A percentile compares a stretch with the other conserved stretches of the same genome.
These are phyloP conservation scores for Bellardia bayeri DNA, from an alignment of 2,888 invertebrate genomes.

Conservation along the genomic window DNA sequence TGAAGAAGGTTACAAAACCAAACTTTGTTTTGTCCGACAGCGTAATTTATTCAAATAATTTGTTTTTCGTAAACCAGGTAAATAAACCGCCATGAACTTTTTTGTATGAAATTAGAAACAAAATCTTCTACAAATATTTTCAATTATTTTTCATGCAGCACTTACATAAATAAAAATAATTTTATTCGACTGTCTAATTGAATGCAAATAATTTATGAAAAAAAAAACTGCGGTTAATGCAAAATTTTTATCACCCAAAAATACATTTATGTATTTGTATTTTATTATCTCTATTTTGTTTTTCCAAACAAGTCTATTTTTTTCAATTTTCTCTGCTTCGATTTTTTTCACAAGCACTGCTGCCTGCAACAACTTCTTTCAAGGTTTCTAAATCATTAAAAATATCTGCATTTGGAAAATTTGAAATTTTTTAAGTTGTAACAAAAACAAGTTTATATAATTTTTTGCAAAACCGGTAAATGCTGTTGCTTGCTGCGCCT, in stretches of 20 bases:
- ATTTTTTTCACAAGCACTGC: background rate
- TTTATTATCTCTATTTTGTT: background rate
- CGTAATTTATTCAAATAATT: too few species aligned
- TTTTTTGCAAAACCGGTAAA: too few species aligned
- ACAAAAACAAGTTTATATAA: too few species aligned
- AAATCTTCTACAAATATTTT: constrained; percentile 6
- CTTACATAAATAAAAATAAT: too few species aligned
- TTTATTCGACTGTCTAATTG: background rate
- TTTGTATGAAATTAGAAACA: constrained; percentile 6
- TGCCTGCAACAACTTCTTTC: constrained; percentile 27
- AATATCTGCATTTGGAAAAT: constrained; percentile 1
- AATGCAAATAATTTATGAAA: background rate
- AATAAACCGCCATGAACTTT: constrained; percentile 48
- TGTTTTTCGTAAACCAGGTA: background rate
- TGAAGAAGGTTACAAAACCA: too few species aligned
- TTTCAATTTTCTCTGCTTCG: background rate
- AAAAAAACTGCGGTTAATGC: constrained; percentile 1
- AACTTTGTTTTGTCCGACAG: too few species aligned
- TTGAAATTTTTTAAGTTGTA: background rate
- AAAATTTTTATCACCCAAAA: background rate
- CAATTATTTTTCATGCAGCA: background rate
- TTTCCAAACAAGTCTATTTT: constrained; percentile 17
- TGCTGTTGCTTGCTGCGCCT: too few species aligned
- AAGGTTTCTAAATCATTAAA: constrained; percentile 23
- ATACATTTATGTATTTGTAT: too few species aligned